Evolutionary conservation across 92 coral and sea anemone genomes (phyloP), one percentile per base, ranked within the genome.

Genomic region (Nematostella vectensis): DNA sequence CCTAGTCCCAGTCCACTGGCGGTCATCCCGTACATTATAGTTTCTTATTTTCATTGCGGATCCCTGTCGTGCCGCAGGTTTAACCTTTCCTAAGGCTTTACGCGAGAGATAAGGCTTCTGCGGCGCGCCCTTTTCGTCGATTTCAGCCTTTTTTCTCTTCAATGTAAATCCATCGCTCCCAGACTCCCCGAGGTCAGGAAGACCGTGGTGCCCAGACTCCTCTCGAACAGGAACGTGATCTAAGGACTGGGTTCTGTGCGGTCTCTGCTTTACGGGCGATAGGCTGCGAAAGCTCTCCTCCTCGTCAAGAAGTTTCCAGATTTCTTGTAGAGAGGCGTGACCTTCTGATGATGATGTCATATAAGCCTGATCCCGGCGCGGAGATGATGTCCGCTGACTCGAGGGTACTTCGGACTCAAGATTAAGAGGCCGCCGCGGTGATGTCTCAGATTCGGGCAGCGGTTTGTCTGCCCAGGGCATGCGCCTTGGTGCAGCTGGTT

Each of bases 261-360:
- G 55, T 24, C 80, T 71, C 29, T 63, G 59, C 47, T 36, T 50
- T 2, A 75, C 78, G 2, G 98, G 98, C 51, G 81, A 80, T 12
- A 77, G 61, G 54, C 84, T 85, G 17, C 69, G 69, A 50, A 85
- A 85, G 47, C 88, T 85, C 62, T 85, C 95, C 31, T 86, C 98
- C 43, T 87, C 88, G 20, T 91, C 98, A 16, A 91, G 78, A 29
- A 91, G 88, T 75, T 69, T 86, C 98, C 98, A 91, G 65, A 91
- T 76, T 48, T 91, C 98, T 40, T 85, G 87, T n/a, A 91, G 55
- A 25, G 98, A 91, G 3, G 91, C 70, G 15, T 83, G 97, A 17
- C 89, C 96, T 59, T 91, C 98, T 4, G 98, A 91, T 19, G 98
- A 91, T 11, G 94, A 91, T 11, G 98, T 85, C 48, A 85, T 79